These are phyloP conservation scores for Oikopleura dioica DNA, from an alignment of 23 tunicate genomes.

Conservation along the genomic window DNA sequence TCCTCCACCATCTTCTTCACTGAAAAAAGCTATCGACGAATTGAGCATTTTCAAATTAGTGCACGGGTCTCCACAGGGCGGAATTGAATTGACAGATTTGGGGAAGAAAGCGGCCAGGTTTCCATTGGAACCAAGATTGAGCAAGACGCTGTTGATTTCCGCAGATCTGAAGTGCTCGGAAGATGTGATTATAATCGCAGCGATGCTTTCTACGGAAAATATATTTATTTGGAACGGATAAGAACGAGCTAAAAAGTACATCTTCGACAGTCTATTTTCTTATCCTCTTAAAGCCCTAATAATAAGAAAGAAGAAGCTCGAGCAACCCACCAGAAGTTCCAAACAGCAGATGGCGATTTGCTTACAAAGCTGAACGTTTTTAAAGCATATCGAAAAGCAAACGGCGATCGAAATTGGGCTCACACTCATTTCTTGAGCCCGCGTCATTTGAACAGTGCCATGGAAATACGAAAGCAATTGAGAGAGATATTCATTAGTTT, in stretches of 20 bases:
- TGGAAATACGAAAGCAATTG: neutral
- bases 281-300: no score
- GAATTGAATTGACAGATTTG: neutral
- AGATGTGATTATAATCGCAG: no score
- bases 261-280: no score
- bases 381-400: constrained; percentile 8
- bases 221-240: no score
- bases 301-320: neutral
- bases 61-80: neutral
- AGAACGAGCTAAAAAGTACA: no score
- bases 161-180: neutral
- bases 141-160: neutral
- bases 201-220: no score
- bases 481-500: neutral
- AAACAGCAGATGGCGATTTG: neutral
- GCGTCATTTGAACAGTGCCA: neutral
- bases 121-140: constrained; percentile 1
- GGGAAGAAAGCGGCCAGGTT: neutral
- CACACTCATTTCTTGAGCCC: neutral
- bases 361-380: neutral
- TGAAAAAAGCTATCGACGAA: neutral
- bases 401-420: neutral
- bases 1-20: neutral
- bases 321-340: neutral
- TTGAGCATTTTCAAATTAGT: neutral